phyloP scores from a whole-genome alignment of 2,797 vertebrate genomes.

The Sebastes iracundus region DNA sequence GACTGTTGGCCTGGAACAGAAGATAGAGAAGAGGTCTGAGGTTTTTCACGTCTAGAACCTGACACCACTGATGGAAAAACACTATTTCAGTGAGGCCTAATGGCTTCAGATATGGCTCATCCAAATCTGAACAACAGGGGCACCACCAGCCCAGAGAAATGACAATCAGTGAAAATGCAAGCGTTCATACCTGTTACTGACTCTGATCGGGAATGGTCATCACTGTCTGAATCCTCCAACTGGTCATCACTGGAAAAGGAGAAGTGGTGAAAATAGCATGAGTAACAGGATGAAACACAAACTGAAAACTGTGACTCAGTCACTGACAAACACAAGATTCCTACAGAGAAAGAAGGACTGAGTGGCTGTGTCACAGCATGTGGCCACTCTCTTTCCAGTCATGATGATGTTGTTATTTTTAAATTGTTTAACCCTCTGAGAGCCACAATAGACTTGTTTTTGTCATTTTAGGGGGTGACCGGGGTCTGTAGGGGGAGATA shows the following conservation, averaged over 20 bases:
- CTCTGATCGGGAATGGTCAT: conserved; percentile 98
- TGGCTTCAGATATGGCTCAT: too few species aligned
- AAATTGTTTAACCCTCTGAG: too few species aligned
- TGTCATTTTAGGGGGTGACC: too few species aligned
- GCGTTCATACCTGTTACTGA: conserved; percentile 90
- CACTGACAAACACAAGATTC: neutral
- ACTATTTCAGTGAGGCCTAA: neutral
- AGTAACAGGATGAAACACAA: neutral
- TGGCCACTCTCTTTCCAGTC: neutral
- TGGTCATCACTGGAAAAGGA: conserved; percentile 90
- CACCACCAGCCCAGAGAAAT: neutral
- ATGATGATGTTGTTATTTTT: neutral
- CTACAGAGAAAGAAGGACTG: neutral
- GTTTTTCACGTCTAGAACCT: neutral
- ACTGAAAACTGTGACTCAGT: neutral
- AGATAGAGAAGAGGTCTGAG: neutral
- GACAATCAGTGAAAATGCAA: neutral
- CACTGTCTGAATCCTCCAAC: conserved; percentile 98
- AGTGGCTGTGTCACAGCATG: neutral
- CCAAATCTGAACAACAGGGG: neutral
- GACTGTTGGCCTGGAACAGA: conserved; percentile 88
- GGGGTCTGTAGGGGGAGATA: too few species aligned
- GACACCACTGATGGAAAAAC: neutral
- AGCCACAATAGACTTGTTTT: too few species aligned
- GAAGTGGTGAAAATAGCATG: neutral